Evolutionary conservation across 2,888 invertebrate species (phyloP), one percentile per base, ranked within the genome.

Genomic region (Oligia fasciuncula): DNA sequence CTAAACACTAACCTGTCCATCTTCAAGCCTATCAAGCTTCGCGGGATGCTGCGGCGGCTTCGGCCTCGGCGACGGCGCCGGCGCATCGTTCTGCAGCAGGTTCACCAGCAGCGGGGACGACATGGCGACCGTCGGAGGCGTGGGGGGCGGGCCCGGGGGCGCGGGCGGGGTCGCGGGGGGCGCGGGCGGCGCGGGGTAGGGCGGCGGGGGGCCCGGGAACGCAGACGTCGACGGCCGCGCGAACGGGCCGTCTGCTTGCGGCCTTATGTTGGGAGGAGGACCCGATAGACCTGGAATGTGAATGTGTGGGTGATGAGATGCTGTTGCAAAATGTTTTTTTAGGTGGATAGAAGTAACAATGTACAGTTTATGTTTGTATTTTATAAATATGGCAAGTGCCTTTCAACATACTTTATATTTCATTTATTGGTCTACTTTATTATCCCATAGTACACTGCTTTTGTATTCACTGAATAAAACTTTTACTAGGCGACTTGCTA

Each of bases 31-130:
- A 72, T 96, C 96, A 77, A 96, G 88, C 88, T 96, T 96, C 6
- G 95, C 94, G 0, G 95, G 95, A 84, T 94, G 95, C 78, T 95
- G 95, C 67, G 92, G 90, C 62, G 92, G 93, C 85, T 94, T 95
- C 86, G 94, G 84, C 77, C 94, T 85, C 14, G 94, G 94, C 85
- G 94, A 93, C 77, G 95, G 95, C 85, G 95, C 94, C 57, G 94
- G 96, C 83, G 97, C 98, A 92, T 99, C 99, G 92, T 98, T 99
- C 96, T 99, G 99, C 90, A 99, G 97, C 88, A 99, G 96, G 95
- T 99, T 99, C 57, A 99, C 99, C 87, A 99, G 97, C 88, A 99
- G 96, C 43, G 99, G 99, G 92, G 99, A 99, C 87, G 98, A 99
- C 94, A 98, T 97, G 78, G 98, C 98, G 87, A 98, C 98, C 84